These are phyloP conservation scores for Percopsis transmontana DNA, from an alignment of 2,113 vertebrate genomes.

Conservation along the genomic window DNA sequence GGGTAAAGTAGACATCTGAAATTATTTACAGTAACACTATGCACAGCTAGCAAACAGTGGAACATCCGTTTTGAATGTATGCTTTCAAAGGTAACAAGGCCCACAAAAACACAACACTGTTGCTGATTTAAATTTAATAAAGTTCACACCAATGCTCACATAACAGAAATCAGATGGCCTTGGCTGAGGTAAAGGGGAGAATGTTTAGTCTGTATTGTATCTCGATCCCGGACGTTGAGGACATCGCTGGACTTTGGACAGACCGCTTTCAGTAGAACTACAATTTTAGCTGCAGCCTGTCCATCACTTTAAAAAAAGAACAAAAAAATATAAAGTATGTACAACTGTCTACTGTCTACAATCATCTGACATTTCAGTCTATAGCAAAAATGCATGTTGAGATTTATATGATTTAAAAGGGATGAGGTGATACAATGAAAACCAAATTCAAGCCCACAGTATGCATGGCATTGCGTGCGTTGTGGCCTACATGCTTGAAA, in stretches of 20 bases:
- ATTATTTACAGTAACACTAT: background rate
- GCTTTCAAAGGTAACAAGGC: conserved; percentile 26
- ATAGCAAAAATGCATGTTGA: too few relatives aligned
- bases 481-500: too few relatives aligned
- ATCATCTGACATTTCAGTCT: too few relatives aligned
- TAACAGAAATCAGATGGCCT: conserved; percentile 54
- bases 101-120: conserved; percentile 32
- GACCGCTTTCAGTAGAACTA: conserved; percentile 26
- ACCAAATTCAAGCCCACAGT: conserved; percentile 6
- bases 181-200: conserved; percentile 9
- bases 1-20: too few relatives aligned
- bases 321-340: too few relatives aligned
- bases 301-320: conserved; percentile 4
- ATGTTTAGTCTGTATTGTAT: conserved; percentile 41
- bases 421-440: background rate
- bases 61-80: background rate
- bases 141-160: conserved; percentile 17
- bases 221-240: conserved; percentile 28
- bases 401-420: too few relatives aligned
- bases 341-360: too few relatives aligned
- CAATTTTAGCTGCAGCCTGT: conserved; percentile 15
- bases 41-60: conserved; percentile 7
- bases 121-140: conserved; percentile 49
- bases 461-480: too few relatives aligned
- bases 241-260: conserved; percentile 3